Base-by-base conservation (phyloP, 2,113 vertebrate species). In the Platycercus adscitus region DNA sequence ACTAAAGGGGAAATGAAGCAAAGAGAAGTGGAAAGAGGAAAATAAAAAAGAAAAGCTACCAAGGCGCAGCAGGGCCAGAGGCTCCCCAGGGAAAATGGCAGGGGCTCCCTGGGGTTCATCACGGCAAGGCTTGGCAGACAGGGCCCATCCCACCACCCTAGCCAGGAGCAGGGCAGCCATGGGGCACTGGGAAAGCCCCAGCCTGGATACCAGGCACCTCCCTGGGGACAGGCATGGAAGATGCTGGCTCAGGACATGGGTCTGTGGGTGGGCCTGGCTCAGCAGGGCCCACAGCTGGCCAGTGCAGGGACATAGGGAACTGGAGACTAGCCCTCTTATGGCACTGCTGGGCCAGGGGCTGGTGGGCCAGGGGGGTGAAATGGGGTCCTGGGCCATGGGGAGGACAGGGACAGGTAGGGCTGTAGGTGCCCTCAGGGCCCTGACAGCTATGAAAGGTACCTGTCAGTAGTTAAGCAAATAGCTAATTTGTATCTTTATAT, bases 191-290 rank as follows among this genome's bases (percentile, higher is more conserved):
- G 4, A 3, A 9, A 50, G 6, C 4, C 4, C 4, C 41, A 75
- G 50, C 11, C 18, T 7, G 2, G 31, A 12, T 39, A 58, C 43
- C 3, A 2, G 4, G 8, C 2, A 3, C 0, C 0, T 46, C 17
- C 26, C 17, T 73, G 8, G 7, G 12, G 3, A 15, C 5, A 2
- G 21, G 5, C 24, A 37, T 21, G 19, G 28, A n/a, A 46, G 6
- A 55, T 2, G 7, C 4, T 37, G 29, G 11, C 11, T 18, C 1
- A 4, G 20, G 37, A n/a, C 4, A 10, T 15, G 12, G 17, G 18
- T 12, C 19, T 20, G 11, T 0, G 0, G 0, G 0, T 33, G 10
- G 17, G 3, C 12, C 28, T 2, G 0, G 29, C 3, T 26, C 0
- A 0, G 5, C 5, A 6, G 10, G 11, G 3, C 2, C 9, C 15